phyloP scores from a whole-genome alignment of 2,113 vertebrate genomes.

The Mystacornis crossleyi region DNA sequence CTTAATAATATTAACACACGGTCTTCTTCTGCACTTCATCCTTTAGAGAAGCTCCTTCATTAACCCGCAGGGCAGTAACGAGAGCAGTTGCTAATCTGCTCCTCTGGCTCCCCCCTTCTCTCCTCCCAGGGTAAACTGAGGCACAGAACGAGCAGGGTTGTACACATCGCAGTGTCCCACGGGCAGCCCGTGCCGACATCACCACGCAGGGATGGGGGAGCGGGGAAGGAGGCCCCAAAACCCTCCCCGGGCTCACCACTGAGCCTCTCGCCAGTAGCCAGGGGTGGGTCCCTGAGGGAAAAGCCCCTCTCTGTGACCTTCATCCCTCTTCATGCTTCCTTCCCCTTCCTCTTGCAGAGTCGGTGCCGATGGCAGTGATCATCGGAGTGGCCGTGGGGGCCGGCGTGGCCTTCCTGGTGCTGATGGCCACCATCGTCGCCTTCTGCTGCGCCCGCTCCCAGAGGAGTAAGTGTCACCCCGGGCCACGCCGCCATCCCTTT shows the following conservation, averaged over 20 bases:
- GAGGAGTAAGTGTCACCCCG: slow-evolving; percentile 86
- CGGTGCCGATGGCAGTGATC: slow-evolving; percentile 95
- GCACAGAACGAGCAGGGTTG: background rate
- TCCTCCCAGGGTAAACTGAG: slow-evolving; percentile 23
- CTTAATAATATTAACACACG: background rate
- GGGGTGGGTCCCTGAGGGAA: background rate
- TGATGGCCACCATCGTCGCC: slow-evolving; percentile 96
- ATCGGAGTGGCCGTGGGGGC: slow-evolving; percentile 97
- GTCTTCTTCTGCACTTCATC: background rate
- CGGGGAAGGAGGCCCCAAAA: background rate
- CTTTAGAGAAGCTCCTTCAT: background rate
- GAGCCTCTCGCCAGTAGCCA: background rate
- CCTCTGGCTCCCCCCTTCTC: background rate
- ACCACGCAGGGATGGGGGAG: background rate
- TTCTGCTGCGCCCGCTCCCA: slow-evolving; percentile 98
- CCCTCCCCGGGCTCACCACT: background rate
- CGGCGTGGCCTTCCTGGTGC: slow-evolving; percentile 93
- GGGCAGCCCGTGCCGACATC: background rate
- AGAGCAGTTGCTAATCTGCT: background rate
- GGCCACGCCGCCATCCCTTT: rapidly evolving
- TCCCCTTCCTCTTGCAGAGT: slow-evolving; percentile 81
- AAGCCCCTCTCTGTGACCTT: background rate
- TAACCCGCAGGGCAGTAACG: rapidly evolving
- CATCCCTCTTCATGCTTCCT: background rate
- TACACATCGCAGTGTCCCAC: background rate